Base-by-base conservation (phyloP, 92 coral and sea anemone genomes). In the Plumapathes pennacea region DNA sequence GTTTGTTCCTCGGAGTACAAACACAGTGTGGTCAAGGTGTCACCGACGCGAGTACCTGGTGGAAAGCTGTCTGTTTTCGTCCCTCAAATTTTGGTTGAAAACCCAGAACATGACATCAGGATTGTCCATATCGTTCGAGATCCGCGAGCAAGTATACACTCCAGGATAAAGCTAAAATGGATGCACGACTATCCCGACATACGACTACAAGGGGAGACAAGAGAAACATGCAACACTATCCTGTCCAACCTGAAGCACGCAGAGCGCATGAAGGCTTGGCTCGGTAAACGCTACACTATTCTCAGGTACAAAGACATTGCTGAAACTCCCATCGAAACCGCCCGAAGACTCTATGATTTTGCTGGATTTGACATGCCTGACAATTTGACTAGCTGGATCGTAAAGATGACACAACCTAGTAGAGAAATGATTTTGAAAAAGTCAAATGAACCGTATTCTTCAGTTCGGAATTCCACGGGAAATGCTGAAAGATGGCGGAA, bases 401-500 rank as follows among this genome's bases (percentile, higher is more conserved):
- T 25, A 3, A 47, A 59, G 18, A 69, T 23, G 42, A 77, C 84
- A 4, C 59, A 14, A 17, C 84, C 84, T n/a, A 60, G 46, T 27
- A 10, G 34, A 20, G 26, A 60, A 14, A 32, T 39, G 22, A 49
- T 68, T 13, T 19, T 32, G 21, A 19, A 50, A 1, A 77, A 18
- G 12, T 38, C 57, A 11, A 1, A 51, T 27, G 2, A 69, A 10
- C 71, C 62, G 0, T 77, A 43, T 52, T 77, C 84, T 18, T 21
- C 56, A 4, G 71, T 69, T 1, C 32, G 78, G 24, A 77, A 69
- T 18, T 64, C 84, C 3, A 50, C 71, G 14, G 84, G 84, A 10
- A 77, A 77, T 46, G 78, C 78, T 7, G 71, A 77, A 7, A 67
- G 62, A 37, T 77, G 84, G 84, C 30, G 71, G 2, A 36, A 52